Evolutionary conservation across 2,113 vertebrate species (phyloP).

Genomic region (Coptodon rendalli): DNA sequence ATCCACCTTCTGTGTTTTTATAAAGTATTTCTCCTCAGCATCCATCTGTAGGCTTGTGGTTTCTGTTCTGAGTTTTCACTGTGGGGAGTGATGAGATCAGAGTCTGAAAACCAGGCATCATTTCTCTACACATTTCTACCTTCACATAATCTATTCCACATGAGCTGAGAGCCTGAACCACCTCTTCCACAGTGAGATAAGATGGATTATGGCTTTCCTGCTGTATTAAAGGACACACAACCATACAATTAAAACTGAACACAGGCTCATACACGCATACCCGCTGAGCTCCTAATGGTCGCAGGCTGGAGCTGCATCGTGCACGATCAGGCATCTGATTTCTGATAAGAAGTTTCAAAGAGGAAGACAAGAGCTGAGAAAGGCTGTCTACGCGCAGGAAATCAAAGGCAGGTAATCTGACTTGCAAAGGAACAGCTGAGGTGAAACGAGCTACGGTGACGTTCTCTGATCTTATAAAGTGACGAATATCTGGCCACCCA

Average conservation of each 20-base stretch:
- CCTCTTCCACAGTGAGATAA: neutral
- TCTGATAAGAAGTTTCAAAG: conserved; percentile 3
- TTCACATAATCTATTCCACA: neutral
- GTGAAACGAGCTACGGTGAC: neutral
- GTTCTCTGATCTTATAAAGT: conserved; percentile 3
- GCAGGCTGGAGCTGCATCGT: neutral
- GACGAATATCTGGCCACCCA: neutral
- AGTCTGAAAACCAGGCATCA: neutral
- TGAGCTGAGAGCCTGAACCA: neutral
- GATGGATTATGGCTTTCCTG: neutral
- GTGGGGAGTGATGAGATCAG: neutral
- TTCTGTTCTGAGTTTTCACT: neutral
- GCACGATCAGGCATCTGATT: conserved; percentile 1
- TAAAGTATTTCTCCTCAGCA: neutral
- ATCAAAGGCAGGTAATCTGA: conserved; percentile 31
- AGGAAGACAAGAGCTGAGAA: neutral
- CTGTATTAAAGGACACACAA: neutral
- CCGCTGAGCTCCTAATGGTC: neutral
- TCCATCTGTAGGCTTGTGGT: neutral
- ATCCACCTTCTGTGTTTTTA: neutral
- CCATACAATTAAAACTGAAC: neutral
- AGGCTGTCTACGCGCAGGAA: neutral
- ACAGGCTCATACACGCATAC: neutral
- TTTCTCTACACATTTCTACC: neutral
- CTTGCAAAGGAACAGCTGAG: neutral